phyloP scores from a whole-genome alignment of 2,113 vertebrate species.

The Heteronetta atricapilla region DNA sequence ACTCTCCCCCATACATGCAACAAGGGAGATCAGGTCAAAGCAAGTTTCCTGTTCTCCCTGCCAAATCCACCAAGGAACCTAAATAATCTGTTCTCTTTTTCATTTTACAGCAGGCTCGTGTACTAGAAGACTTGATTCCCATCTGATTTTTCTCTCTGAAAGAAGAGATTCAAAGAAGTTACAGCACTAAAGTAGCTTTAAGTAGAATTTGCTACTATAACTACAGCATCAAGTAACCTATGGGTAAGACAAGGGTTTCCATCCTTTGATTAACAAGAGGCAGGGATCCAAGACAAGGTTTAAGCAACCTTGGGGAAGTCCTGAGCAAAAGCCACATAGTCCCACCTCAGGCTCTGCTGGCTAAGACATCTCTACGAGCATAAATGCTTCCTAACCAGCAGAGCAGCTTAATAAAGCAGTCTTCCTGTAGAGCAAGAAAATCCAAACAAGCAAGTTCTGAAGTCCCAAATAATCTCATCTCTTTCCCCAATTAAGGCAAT shows the following conservation, averaged over 20 bases:
- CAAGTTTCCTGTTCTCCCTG: not conserved
- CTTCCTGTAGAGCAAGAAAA: constrained; percentile 59
- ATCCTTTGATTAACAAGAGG: not conserved
- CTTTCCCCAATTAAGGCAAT: not conserved
- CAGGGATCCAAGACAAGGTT: not conserved
- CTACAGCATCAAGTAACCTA: not conserved
- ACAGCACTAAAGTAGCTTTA: not conserved
- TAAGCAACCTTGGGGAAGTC: not conserved
- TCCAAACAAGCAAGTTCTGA: constrained; percentile 42
- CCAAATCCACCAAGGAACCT: not conserved
- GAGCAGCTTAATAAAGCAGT: not conserved
- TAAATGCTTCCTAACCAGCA: not conserved
- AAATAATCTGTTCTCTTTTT: not conserved
- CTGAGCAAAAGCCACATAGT: not conserved
- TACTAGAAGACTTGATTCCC: not conserved
- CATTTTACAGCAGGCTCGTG: not conserved
- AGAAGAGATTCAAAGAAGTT: not conserved
- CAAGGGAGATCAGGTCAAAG: not conserved
- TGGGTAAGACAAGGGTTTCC: not conserved
- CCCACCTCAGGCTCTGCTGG: not conserved
- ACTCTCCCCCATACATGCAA: not conserved
- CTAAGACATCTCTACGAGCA: not conserved
- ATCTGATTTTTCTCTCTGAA: not conserved
- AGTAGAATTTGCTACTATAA: not conserved
- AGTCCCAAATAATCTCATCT: constrained; percentile 44